These are phyloP conservation scores for Neoscelio sp. DNA, from an alignment of 2,888 invertebrate species.

Conservation along the genomic window DNA sequence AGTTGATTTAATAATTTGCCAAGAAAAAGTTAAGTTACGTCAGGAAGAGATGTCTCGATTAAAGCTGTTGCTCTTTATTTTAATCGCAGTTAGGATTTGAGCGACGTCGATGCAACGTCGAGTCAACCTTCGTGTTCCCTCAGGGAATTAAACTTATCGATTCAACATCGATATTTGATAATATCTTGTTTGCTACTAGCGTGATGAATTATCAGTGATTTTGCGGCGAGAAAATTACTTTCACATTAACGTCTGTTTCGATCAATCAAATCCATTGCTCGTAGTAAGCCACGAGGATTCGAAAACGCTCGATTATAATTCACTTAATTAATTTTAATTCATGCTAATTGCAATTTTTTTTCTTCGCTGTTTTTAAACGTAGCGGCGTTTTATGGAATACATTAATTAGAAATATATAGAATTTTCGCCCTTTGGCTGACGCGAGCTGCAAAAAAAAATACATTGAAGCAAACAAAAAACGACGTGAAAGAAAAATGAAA, in stretches of 20 bases:
- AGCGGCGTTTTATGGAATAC: no score
- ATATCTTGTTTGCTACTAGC: not conserved
- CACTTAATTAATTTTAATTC: constrained; percentile 23
- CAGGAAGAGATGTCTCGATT: no score
- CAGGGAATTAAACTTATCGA: constrained; percentile 20
- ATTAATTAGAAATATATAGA: constrained; percentile 12
- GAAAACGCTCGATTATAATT: constrained; percentile 9
- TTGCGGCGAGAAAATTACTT: constrained; percentile 8
- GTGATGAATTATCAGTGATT: constrained; percentile 9
- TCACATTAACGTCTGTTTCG: constrained; percentile 5
- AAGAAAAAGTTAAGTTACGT: no score
- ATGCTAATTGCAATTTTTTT: constrained; percentile 22
- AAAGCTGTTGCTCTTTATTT: no score
- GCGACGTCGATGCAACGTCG: not conserved
- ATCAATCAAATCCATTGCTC: constrained; percentile 22
- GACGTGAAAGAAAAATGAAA: not conserved
- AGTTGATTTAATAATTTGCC: no score
- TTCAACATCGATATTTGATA: constrained; percentile 1
- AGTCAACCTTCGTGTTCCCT: no score
- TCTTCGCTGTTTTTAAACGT: no score
- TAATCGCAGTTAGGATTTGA: constrained; percentile 13
- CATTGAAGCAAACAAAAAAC: not conserved
- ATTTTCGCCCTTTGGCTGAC: no score
- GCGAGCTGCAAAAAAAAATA: not conserved
- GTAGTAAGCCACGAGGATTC: no score